These are phyloP conservation scores for Cyclargus thomasi DNA, from an alignment of 1,140 invertebrate genomes.

Conservation along the genomic window DNA sequence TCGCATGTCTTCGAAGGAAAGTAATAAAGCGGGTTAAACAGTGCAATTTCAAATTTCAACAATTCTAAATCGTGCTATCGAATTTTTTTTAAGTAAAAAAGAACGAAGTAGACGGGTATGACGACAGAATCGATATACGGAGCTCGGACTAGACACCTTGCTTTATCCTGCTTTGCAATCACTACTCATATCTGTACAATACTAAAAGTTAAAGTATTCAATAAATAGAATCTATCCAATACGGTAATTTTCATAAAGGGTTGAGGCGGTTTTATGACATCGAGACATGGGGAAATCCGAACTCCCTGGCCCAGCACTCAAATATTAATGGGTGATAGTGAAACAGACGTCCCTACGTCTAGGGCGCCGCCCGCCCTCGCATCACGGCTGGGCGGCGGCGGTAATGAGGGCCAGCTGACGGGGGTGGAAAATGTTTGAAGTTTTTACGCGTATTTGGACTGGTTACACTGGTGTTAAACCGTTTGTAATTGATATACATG, in stretches of 20 bases:
- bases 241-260: conserved; percentile 12
- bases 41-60: too few relatives aligned
- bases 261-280: conserved; percentile 20
- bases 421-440: conserved; percentile 59
- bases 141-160: too few relatives aligned
- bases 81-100: too few relatives aligned
- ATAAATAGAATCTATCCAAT: too few relatives aligned
- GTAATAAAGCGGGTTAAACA: too few relatives aligned
- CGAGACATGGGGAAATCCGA: conserved; percentile 15
- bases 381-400: conserved; percentile 48
- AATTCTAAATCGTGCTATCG: too few relatives aligned
- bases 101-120: too few relatives aligned
- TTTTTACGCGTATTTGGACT: conserved; percentile 57
- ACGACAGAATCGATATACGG: too few relatives aligned
- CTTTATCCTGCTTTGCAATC: too few relatives aligned
- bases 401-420: conserved; percentile 54
- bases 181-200: too few relatives aligned
- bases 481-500: not conserved
- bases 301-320: conserved; percentile 30
- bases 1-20: too few relatives aligned
- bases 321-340: conserved; percentile 26
- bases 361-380: conserved; percentile 39
- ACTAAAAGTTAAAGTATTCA: too few relatives aligned
- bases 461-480: conserved; percentile 13
- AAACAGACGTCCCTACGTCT: conserved; percentile 9